Percentiles rank a stretch among this genome's conserved stretches.
Evolutionary conservation across 2,888 invertebrate species (phyloP).

Genomic region (Dorcus hopei): DNA sequence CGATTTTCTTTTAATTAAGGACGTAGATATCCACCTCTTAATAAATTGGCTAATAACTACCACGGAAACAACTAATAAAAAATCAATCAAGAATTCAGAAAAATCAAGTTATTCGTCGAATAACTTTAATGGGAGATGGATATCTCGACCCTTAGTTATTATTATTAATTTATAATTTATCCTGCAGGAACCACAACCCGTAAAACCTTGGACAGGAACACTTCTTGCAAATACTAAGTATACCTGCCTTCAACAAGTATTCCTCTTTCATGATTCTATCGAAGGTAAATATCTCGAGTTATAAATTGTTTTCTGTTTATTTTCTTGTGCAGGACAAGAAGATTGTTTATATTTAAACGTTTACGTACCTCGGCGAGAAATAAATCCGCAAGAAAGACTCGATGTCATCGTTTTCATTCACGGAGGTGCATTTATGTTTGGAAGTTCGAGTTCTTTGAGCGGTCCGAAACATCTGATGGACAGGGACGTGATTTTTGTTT

Average conservation of each 20-base stretch:
- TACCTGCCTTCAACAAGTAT: conserved; percentile 27
- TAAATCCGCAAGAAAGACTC: conserved; percentile 28
- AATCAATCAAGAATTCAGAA: too few relatives aligned
- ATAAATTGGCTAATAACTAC: too few relatives aligned
- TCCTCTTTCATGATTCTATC: too few relatives aligned
- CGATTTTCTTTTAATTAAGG: too few relatives aligned
- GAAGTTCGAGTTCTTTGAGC: conserved; percentile 53
- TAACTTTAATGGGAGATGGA: too few relatives aligned
- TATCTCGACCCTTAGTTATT: too few relatives aligned
- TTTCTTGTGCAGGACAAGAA: conserved; percentile 51
- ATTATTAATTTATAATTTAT: neutral
- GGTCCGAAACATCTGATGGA: conserved; percentile 59
- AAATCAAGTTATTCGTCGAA: too few relatives aligned
- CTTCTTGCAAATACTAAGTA: conserved; percentile 34
- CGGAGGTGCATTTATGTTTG: conserved; percentile 64
- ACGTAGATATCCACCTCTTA: too few relatives aligned
- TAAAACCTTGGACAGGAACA: conserved; percentile 32
- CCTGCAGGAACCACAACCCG: conserved; percentile 32
- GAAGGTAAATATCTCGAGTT: neutral
- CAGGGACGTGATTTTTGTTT: conserved; percentile 59
- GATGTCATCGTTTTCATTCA: conserved; percentile 63
- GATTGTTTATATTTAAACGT: conserved; percentile 63
- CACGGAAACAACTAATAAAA: too few relatives aligned
- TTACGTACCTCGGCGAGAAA: conserved; percentile 49
- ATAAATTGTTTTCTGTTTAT: neutral